Conservation (phyloP, 2,888 invertebrate genomes). For the Enchytraeus crypticus region DNA sequence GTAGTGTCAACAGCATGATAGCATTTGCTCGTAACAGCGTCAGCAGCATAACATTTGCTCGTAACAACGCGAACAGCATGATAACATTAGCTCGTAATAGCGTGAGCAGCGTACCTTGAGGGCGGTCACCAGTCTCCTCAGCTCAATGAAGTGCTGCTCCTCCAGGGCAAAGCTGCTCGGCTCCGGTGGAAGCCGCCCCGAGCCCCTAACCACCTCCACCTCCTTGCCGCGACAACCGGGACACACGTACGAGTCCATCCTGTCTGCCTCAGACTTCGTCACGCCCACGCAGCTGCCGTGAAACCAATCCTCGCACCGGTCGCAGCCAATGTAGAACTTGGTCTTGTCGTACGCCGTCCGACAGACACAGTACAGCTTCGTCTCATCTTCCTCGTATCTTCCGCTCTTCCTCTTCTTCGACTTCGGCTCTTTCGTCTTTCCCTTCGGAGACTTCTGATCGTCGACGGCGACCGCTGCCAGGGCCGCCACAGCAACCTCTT, state of each 20-base stretch:
- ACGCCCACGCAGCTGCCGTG: slow-evolving; percentile 89
- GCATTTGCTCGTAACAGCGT: no score
- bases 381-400: slow-evolving; percentile 41
- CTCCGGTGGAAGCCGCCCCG: no score
- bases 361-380: slow-evolving; percentile 91
- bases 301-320: slow-evolving; percentile 98
- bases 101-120: no score
- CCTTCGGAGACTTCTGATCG: background rate
- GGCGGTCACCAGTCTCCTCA: slow-evolving; percentile 8
- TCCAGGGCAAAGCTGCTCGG: background rate
- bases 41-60: no score
- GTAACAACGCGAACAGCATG: no score
- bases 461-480: background rate
- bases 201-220: background rate
- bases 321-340: slow-evolving; percentile 97
- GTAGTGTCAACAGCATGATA: no score
- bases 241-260: slow-evolving; percentile 90
- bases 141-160: slow-evolving; percentile 11
- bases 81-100: no score
- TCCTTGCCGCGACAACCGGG: slow-evolving; percentile 69
- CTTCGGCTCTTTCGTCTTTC: slow-evolving; percentile 8
- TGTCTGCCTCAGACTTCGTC: slow-evolving; percentile 56
- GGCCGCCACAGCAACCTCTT: background rate
- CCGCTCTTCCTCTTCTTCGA: slow-evolving; percentile 34
- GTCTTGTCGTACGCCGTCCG: slow-evolving; percentile 89